These are phyloP conservation scores for human DNA, from an alignment of 2,113 vertebrate genomes.

Conservation along the genomic window DNA sequence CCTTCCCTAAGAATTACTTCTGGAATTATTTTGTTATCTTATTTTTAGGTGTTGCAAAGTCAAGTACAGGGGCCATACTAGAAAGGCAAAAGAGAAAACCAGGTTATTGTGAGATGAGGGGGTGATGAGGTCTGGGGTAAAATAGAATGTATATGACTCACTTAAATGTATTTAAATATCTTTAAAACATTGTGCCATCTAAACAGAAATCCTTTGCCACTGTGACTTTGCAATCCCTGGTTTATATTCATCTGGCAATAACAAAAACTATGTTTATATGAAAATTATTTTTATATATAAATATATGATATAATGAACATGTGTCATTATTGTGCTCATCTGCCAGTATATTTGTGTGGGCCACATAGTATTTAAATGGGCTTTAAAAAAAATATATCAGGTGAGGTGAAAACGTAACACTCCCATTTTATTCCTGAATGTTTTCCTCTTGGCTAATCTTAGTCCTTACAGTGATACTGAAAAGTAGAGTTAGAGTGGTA, in stretches of 20 bases:
- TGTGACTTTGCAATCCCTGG: background rate
- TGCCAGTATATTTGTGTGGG: background rate
- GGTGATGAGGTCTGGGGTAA: background rate
- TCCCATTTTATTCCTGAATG: background rate
- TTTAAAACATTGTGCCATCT: background rate
- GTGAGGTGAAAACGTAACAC: background rate
- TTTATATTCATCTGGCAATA: conserved; percentile 11
- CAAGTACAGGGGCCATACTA: background rate
- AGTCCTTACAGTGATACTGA: background rate
- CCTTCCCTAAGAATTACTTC: background rate
- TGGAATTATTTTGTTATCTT: background rate
- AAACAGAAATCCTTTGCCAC: background rate
- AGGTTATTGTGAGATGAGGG: background rate
- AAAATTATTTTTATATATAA: background rate
- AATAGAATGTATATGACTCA: background rate
- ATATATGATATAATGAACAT: background rate
- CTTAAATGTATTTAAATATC: background rate
- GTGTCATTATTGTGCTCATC: background rate
- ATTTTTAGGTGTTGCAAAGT: background rate
- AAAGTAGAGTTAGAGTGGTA: background rate
- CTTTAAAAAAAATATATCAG: background rate
- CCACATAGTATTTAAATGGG: background rate
- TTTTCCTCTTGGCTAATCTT: background rate
- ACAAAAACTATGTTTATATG: background rate
- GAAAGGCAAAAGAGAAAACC: conserved; percentile 11